Evolutionary conservation across 1,140 invertebrate species (phyloP).

Genomic region (Marisa cornuarietis): DNA sequence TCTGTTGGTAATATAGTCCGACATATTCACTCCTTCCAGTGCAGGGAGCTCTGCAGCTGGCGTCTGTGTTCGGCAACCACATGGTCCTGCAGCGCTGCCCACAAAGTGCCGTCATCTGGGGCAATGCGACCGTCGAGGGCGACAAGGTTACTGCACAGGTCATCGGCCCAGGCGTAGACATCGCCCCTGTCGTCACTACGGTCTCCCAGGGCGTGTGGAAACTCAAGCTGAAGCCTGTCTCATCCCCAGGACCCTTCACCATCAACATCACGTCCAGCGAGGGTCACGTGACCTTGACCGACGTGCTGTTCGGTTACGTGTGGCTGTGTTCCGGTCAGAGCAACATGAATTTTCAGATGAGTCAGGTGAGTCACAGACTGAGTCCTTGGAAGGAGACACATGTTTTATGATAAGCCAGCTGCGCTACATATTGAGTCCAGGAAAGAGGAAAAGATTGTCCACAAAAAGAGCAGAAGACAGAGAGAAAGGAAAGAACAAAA

Average conservation of each 20-base stretch:
- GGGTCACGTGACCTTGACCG: conserved; percentile 25
- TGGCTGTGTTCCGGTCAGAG: conserved; percentile 61
- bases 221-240: conserved; percentile 22
- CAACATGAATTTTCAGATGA: conserved; percentile 52
- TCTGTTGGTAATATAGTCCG: no score
- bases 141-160: conserved; percentile 26
- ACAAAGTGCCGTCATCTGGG: conserved; percentile 48
- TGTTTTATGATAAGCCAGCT: no score
- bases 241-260: conserved; percentile 29
- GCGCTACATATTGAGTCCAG: no score
- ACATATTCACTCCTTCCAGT: no score
- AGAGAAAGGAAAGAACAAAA: no score
- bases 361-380: conserved; percentile 21
- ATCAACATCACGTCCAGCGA: conserved; percentile 31
- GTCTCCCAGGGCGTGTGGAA: conserved; percentile 24
- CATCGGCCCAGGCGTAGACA: not conserved
- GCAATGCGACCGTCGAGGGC: conserved; percentile 35
- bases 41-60: conserved; percentile 11
- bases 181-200: not conserved
- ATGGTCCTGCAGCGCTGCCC: conserved; percentile 56
- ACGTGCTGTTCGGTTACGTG: conserved; percentile 59
- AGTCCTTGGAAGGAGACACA: no score
- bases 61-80: conserved; percentile 42
- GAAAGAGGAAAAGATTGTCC: no score
- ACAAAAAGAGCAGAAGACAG: no score